Conservation (phyloP, 2,888 invertebrate species). For the Sepioteuthis lessoniana region DNA sequence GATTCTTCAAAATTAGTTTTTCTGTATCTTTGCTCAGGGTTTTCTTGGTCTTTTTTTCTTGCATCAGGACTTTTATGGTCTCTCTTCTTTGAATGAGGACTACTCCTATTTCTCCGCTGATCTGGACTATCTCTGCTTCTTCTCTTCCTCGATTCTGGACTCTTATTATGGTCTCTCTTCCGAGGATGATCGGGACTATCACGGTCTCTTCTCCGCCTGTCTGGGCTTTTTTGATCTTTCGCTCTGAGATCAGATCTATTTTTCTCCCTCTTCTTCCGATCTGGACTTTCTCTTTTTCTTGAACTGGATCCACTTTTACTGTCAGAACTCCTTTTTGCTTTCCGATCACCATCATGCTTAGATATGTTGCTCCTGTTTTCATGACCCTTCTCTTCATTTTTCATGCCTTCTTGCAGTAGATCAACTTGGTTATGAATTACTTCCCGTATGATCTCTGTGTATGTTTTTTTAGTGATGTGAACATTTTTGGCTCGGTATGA, state of each 20-base stretch:
- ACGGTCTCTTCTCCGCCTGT: background rate
- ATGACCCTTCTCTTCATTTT: background rate
- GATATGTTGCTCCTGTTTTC: background rate
- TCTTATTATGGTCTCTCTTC: background rate
- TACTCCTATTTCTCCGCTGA: background rate
- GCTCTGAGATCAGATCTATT: background rate
- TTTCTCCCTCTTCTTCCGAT: background rate
- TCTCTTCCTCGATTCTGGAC: background rate
- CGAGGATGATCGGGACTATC: background rate
- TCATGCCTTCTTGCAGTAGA: slow-evolving; percentile 56
- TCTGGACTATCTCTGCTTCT: background rate
- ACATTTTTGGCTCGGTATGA: slow-evolving; percentile 75
- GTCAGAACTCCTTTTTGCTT: slow-evolving; percentile 2
- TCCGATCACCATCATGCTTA: slow-evolving; percentile 43
- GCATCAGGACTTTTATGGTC: background rate
- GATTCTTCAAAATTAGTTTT: background rate
- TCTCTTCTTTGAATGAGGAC: background rate
- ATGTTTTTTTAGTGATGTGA: slow-evolving; percentile 73
- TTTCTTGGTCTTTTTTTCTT: background rate
- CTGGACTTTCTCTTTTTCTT: slow-evolving; percentile 34
- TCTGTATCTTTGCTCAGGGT: background rate
- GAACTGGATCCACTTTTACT: background rate
- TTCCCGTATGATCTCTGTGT: slow-evolving; percentile 72
- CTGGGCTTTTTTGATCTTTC: background rate
- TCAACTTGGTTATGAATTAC: slow-evolving; percentile 69